These are phyloP conservation scores for Sanderia malayensis DNA, from an alignment of 30 jellyfish, hydroid and myxozoan genomes.

Conservation along the genomic window DNA sequence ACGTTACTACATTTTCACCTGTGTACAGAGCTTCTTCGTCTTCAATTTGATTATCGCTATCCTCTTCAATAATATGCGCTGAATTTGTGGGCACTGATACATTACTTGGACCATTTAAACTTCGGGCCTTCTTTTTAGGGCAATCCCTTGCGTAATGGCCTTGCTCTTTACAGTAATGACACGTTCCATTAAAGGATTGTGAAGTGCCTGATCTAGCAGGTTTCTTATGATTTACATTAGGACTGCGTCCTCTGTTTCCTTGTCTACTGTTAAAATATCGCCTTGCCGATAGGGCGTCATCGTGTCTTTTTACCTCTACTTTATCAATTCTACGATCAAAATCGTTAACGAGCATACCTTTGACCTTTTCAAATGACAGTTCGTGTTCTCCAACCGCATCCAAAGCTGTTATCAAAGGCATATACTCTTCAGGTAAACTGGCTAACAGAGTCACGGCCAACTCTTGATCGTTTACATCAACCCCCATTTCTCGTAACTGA, in stretches of 20 bases:
- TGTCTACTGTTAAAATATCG: constrained; percentile 24
- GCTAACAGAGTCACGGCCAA: constrained; percentile 34
- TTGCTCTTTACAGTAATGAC: constrained; percentile 30
- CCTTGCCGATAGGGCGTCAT: constrained; percentile 27
- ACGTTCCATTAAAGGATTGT: constrained; percentile 12
- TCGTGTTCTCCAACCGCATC: constrained; percentile 48
- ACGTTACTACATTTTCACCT: background rate
- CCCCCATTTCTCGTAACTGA: constrained; percentile 40
- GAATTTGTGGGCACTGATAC: background rate
- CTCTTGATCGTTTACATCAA: constrained; percentile 17
- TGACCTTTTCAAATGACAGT: constrained; percentile 33
- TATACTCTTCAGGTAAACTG: constrained; percentile 42
- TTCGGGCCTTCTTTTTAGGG: constrained; percentile 24
- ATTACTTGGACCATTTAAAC: constrained; percentile 8
- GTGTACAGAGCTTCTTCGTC: constrained; percentile 18
- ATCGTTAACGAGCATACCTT: constrained; percentile 27
- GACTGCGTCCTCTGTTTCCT: constrained; percentile 29
- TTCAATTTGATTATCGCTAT: background rate
- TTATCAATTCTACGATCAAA: constrained; percentile 27
- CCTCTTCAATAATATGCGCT: constrained; percentile 6
- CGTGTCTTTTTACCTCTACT: constrained; percentile 15
- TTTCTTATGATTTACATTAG: constrained; percentile 2
- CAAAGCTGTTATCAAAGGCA: constrained; percentile 34
- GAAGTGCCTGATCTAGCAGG: constrained; percentile 7
- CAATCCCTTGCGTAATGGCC: constrained; percentile 49